Evolutionary conservation across 2,113 vertebrate genomes (phyloP).

Genomic region (Conger conger): DNA sequence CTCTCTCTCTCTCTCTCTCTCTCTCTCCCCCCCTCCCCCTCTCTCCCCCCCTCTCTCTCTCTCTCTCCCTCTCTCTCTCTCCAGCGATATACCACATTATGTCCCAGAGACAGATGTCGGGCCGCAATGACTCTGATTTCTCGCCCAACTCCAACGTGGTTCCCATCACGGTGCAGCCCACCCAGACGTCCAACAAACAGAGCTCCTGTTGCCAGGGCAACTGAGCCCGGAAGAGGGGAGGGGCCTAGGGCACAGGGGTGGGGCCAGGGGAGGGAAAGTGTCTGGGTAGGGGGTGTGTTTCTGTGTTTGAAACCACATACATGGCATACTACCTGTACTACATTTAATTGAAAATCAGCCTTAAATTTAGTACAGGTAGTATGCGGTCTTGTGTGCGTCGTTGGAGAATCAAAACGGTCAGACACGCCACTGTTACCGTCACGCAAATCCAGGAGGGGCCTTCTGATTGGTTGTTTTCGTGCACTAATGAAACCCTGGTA

Average conservation of each 20-base stretch:
- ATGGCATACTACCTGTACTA: too few relatives aligned
- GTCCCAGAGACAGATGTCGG: constrained; percentile 81
- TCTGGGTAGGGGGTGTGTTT: background rate
- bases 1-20: background rate
- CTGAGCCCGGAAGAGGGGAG: constrained; percentile 55
- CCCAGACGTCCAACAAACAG: constrained; percentile 72
- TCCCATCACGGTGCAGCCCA: constrained; percentile 83
- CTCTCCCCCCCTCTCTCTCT: constrained; percentile 7
- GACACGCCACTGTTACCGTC: background rate
- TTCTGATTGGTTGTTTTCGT: background rate
- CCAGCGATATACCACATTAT: constrained; percentile 86
- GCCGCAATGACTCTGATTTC: constrained; percentile 69
- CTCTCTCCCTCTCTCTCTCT: constrained; percentile 11
- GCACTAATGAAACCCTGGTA: background rate
- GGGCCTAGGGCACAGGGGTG: background rate
- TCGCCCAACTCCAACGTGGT: constrained; percentile 77
- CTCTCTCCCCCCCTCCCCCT: background rate
- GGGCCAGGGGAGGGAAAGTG: background rate
- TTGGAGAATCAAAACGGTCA: background rate
- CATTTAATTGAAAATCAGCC: too few relatives aligned
- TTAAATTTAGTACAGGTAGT: too few relatives aligned
- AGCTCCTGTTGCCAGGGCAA: constrained; percentile 82
- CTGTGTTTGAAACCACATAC: too few relatives aligned
- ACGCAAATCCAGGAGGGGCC: background rate
- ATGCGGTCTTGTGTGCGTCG: too few relatives aligned